Percentiles rank a stretch among this genome's conserved stretches.
Evolutionary conservation across 2,888 invertebrate species (phyloP).

Genomic region (Aleiodes leptofemur): DNA sequence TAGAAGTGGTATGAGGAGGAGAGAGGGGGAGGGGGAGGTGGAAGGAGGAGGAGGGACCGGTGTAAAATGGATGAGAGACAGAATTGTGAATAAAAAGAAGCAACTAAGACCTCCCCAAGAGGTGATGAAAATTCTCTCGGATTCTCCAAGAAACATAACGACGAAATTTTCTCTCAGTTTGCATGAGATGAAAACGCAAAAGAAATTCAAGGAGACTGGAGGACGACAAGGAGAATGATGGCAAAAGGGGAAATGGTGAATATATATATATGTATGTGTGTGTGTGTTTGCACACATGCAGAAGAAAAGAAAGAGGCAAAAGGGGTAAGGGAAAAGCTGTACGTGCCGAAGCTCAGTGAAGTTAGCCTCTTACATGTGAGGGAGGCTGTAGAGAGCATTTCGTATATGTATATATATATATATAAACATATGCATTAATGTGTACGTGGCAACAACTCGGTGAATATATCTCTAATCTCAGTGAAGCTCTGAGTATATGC

Average conservation of each 20-base stretch:
- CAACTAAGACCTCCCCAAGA: background rate
- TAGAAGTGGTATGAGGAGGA: background rate
- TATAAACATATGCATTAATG: constrained; percentile 42
- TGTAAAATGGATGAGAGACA: background rate
- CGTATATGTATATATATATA: constrained; percentile 30
- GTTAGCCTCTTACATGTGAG: background rate
- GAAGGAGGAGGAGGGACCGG: no score
- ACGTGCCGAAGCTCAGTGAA: constrained; percentile 40
- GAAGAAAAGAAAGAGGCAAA: background rate
- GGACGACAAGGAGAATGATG: constrained; percentile 2
- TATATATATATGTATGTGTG: background rate
- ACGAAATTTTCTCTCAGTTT: constrained; percentile 12
- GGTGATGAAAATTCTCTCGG: constrained; percentile 5
- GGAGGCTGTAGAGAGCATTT: constrained; percentile 24
- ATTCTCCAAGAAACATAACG: background rate
- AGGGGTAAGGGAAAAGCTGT: constrained; percentile 17
- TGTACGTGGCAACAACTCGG: constrained; percentile 40
- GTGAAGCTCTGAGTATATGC: constrained; percentile 26
- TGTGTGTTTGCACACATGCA: background rate
- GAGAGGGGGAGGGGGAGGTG: no score
- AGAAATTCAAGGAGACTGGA: constrained; percentile 28
- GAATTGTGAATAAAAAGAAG: no score
- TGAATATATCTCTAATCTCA: constrained; percentile 46
- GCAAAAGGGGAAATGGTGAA: constrained; percentile 9
- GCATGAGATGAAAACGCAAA: constrained; percentile 14